These are phyloP conservation scores for Botia almorhae DNA, from an alignment of 2,797 vertebrate species.

Conservation along the genomic window DNA sequence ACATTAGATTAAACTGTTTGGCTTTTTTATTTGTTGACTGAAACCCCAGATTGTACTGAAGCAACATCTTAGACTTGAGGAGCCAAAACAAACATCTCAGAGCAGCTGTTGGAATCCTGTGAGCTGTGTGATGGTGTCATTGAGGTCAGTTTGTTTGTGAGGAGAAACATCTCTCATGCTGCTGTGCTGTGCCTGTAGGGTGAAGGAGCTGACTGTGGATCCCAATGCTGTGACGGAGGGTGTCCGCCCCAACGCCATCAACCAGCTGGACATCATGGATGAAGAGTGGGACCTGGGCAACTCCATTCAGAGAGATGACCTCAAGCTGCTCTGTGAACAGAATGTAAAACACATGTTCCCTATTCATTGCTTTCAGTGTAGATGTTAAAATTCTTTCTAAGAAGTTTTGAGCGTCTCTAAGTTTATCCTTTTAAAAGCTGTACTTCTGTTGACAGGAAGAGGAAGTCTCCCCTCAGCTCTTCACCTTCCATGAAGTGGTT, in stretches of 20 bases:
- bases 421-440: background rate
- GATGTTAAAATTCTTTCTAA: background rate
- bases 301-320: slow-evolving; percentile 96
- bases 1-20: background rate
- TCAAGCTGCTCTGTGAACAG: slow-evolving; percentile 98
- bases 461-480: slow-evolving; percentile 95
- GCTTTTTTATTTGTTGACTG: background rate
- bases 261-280: slow-evolving; percentile 90
- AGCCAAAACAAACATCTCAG: background rate
- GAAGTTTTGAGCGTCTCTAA: background rate
- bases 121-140: slow-evolving; percentile 63
- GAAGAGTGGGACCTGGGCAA: slow-evolving; percentile 92
- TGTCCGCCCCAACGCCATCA: slow-evolving; percentile 82
- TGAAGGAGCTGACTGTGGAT: slow-evolving; percentile 95
- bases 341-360: slow-evolving; percentile 79
- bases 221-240: slow-evolving; percentile 84
- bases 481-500: slow-evolving; percentile 95
- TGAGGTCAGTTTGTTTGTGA: slow-evolving; percentile 43
- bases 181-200: slow-evolving; percentile 74
- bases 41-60: background rate
- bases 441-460: slow-evolving; percentile 79
- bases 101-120: background rate
- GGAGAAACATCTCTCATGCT: background rate
- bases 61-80: background rate
- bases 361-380: background rate